These are phyloP conservation scores for Linurgus olivaceus DNA, from an alignment of 2,797 vertebrate species.

Conservation along the genomic window DNA sequence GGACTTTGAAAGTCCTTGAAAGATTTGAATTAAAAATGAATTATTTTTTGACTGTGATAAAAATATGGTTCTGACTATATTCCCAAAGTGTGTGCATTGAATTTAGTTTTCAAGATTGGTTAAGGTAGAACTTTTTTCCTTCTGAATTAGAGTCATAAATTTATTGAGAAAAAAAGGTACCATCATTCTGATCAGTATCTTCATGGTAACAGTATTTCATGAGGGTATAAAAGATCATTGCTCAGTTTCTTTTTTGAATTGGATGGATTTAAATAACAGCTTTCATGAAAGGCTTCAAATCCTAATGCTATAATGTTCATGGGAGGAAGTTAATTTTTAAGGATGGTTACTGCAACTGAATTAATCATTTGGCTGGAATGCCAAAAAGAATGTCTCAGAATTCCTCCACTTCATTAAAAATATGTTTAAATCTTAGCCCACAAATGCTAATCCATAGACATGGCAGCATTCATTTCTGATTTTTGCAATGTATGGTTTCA, in stretches of 20 bases:
- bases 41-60: background rate
- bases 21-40: background rate
- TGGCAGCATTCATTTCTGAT: background rate
- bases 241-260: background rate
- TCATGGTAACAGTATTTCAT: background rate
- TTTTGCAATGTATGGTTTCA: background rate
- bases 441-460: background rate
- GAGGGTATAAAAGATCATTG: background rate
- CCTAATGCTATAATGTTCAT: background rate
- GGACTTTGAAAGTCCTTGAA: background rate
- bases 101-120: background rate
- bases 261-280: background rate
- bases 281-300: background rate
- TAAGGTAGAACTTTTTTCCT: background rate
- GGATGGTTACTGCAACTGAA: background rate
- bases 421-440: background rate
- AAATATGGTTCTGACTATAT: background rate
- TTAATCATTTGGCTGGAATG: background rate
- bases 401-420: background rate
- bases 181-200: background rate
- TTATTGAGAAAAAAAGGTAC: background rate
- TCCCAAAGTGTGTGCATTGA: background rate
- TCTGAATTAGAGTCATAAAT: background rate
- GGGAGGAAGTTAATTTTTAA: background rate
- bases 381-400: background rate